Percentiles rank a stretch among this genome's conserved stretches.
Conservation (phyloP, 2,888 invertebrate genomes). For the Embidobia sp. region DNA sequence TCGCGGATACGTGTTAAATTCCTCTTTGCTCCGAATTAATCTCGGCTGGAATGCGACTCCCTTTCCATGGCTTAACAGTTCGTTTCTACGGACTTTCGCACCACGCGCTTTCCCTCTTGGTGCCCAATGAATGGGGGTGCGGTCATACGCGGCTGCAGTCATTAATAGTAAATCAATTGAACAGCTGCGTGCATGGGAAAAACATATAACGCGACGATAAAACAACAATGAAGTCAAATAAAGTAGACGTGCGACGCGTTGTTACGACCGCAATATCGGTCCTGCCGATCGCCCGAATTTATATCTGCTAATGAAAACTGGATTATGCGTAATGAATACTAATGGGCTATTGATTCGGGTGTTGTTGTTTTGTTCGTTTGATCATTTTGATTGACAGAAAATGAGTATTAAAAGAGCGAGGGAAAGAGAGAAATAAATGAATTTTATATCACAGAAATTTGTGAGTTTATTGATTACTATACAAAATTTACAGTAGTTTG, state of each 20-base stretch:
- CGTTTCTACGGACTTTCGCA: constrained; percentile 66
- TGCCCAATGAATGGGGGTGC: constrained; percentile 47
- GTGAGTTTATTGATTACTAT: too few relatives aligned
- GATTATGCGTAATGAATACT: constrained; percentile 33
- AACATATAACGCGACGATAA: constrained; percentile 45
- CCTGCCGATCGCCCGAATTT: constrained; percentile 24
- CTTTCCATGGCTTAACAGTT: constrained; percentile 67
- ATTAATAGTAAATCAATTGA: constrained; percentile 63
- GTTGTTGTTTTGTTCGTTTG: constrained; percentile 13
- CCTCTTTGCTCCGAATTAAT: constrained; percentile 80
- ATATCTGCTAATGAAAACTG: constrained; percentile 32
- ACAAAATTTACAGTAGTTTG: too few relatives aligned
- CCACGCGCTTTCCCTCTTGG: constrained; percentile 65
- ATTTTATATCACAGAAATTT: too few relatives aligned
- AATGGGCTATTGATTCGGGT: constrained; percentile 17
- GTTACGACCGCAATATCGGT: constrained; percentile 28
- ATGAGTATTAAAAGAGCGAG: too few relatives aligned
- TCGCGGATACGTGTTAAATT: constrained; percentile 78
- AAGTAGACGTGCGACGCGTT: constrained; percentile 43
- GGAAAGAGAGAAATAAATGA: too few relatives aligned
- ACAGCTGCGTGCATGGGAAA: constrained; percentile 52
- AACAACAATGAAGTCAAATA: constrained; percentile 56
- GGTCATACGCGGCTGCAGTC: constrained; percentile 53
- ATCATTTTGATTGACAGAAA: background rate
- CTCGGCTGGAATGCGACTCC: constrained; percentile 79